Base-by-base conservation (phyloP, 2,888 invertebrate genomes). In the Campoplex nolae region DNA sequence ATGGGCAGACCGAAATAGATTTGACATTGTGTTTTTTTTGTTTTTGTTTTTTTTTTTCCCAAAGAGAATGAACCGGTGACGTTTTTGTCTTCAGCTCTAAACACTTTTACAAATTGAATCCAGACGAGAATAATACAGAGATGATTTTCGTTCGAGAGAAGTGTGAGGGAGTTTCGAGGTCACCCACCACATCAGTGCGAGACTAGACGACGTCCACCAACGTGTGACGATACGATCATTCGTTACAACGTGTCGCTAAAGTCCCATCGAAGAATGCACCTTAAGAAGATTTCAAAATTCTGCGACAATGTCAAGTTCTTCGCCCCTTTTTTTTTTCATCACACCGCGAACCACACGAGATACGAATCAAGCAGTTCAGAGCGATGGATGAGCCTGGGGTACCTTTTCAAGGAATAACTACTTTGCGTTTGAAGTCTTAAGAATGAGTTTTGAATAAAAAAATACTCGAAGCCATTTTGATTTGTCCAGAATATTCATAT, bases 81-180 rank as follows among this genome's bases (percentile, higher is more conserved):
- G 68, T 56, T 54, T 54, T 54, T 32, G 45, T 65, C 48, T 62
- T 45, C 32, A 18, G 42, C 48, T 18, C 42, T 62, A 54, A 54
- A 65, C 42, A 70, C 42, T 51, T 68, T 71, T 23, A 58, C 67
- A 54, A 81, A 73, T 78, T 65, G 32, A 79, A 79, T 75, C 16
- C 75, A 75, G 62, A 62, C 76, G 62, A 75, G 80, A 80, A 65
- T 58, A 80, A 65, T 32, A 74, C 81, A 6, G 79, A 67, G 74
- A 79, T 80, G 38, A 82, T 76, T 42, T 58, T 48, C 54, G 78
- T 42, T 6, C 56, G 70, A 78, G 67, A 51, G 3, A 38, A 38
- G 38, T 45, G 45, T 78, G 28, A 9, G 74, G 45, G 79, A 79
- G 83, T 74, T 86, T 83, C 75, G 77, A 80, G 83, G 73, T 84